Base-by-base conservation (phyloP, 2,113 vertebrate species). In the Eudyptes chrysolophus region DNA sequence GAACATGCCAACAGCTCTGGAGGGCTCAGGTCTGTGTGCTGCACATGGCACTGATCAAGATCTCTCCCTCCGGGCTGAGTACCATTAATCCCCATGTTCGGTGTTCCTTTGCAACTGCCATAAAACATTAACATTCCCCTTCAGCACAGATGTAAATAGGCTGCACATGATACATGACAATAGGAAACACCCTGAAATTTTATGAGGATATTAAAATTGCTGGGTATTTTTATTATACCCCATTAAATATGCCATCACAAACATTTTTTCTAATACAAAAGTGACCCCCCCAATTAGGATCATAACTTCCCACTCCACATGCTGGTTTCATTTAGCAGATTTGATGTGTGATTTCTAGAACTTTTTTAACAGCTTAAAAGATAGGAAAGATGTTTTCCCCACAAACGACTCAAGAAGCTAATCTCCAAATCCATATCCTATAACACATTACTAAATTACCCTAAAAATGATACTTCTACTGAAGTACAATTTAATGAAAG, bases 111-210 rank as follows among this genome's bases (percentile, higher is more conserved):
- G 32, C 75, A 72, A 5, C 29, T 3, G 1, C 72, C 65, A 36
- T 2, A 16, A 80, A 80, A 74, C 74, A 46, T 4, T 9, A 46
- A 32, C 29, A 4, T n/a, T 54, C 9, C 29, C 57, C 68, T 70
- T 48, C 81, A 34, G 49, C 1, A 1, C 57, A 65, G 48, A 30
- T 4, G 30, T 21, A 62, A 80, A 82, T 2, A 38, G n/a, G 77
- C 32, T 60, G 51, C 32, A 62, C 3, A 0, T 21, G 34, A 52
- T 2, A 49, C 38, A 3, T 0, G 17, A 40, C 52, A 60, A 34
- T 1, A 65, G 58, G 70, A 80, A 87, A 72, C 48, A 90, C 42
- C 44, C 36, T 42, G 42, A 74, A 17, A 66, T 70, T 57, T 90
- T 60, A 85, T 2, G 9, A 58, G 68, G 36, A 9, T 60, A 36